Conservation (phyloP, 1,140 invertebrate species). For the Lordiphosa stackelbergi region DNA sequence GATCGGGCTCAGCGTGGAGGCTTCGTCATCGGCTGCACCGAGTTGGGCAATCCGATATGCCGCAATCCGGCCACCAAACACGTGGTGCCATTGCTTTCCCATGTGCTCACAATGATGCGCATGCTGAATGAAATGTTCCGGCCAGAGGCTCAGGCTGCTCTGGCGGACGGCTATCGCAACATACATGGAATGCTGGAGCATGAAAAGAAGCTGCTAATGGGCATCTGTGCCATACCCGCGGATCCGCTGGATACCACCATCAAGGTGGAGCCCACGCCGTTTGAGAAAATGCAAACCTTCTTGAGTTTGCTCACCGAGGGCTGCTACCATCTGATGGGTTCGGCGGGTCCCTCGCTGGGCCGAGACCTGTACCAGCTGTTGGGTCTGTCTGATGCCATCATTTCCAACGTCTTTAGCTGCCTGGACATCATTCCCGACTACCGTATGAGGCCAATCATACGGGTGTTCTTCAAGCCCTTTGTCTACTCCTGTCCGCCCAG, state of each 20-base stretch:
- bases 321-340: slow-evolving; percentile 88
- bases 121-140: slow-evolving; percentile 89
- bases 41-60: slow-evolving; percentile 86
- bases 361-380: slow-evolving; percentile 88
- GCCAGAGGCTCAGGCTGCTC: slow-evolving; percentile 80
- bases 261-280: slow-evolving; percentile 79
- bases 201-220: slow-evolving; percentile 84
- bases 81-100: slow-evolving; percentile 86
- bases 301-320: slow-evolving; percentile 84
- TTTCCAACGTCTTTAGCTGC: slow-evolving; percentile 84
- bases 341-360: slow-evolving; percentile 87
- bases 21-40: slow-evolving; percentile 86
- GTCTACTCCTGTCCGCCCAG: slow-evolving; percentile 89
- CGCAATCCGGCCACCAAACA: slow-evolving; percentile 91
- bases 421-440: slow-evolving; percentile 90
- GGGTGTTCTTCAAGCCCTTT: slow-evolving; percentile 91
- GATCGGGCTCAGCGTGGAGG: slow-evolving; percentile 88
- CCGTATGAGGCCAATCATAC: slow-evolving; percentile 87
- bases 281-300: slow-evolving; percentile 90
- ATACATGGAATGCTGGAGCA: slow-evolving; percentile 84
- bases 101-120: slow-evolving; percentile 85
- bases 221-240: slow-evolving; percentile 78
- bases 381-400: slow-evolving; percentile 81
- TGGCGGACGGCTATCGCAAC: slow-evolving; percentile 84
- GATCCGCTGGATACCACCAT: slow-evolving; percentile 78